A percentile compares a stretch with the other conserved stretches of the same genome.
Evolutionary conservation across 2,113 vertebrate species (phyloP).

Genomic region (Engystomops pustulosus): DNA sequence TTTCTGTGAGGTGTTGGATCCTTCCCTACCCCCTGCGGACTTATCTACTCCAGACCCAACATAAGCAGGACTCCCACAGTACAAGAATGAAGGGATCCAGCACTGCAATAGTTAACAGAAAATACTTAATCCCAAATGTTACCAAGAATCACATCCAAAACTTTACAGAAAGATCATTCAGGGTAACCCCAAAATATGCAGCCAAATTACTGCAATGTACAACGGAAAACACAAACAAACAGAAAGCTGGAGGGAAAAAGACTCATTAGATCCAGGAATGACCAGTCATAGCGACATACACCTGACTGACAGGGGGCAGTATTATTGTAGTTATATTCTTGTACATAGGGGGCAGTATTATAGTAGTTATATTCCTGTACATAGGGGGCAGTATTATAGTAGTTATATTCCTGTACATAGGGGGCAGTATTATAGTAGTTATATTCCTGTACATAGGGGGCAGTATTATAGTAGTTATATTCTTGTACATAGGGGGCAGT

Average conservation of each 20-base stretch:
- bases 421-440: no score
- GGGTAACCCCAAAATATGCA: background rate
- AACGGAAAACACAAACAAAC: background rate
- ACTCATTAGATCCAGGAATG: background rate
- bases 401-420: no score
- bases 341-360: slow-evolving; percentile 13
- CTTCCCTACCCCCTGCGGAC: background rate
- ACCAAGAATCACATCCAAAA: background rate
- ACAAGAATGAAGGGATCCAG: background rate
- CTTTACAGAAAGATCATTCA: background rate
- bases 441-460: no score
- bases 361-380: background rate
- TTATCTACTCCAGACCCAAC: no score
- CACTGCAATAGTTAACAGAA: background rate
- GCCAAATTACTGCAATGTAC: background rate
- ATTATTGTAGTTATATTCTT: slow-evolving; percentile 14
- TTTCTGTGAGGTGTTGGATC: no score
- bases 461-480: no score
- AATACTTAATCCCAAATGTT: background rate
- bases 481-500: no score
- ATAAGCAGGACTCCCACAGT: no score
- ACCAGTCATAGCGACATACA: background rate
- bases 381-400: background rate
- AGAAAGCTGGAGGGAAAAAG: background rate
- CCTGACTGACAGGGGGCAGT: background rate